Base-by-base conservation (phyloP, 2,113 vertebrate species). In the Malurus elegans region DNA sequence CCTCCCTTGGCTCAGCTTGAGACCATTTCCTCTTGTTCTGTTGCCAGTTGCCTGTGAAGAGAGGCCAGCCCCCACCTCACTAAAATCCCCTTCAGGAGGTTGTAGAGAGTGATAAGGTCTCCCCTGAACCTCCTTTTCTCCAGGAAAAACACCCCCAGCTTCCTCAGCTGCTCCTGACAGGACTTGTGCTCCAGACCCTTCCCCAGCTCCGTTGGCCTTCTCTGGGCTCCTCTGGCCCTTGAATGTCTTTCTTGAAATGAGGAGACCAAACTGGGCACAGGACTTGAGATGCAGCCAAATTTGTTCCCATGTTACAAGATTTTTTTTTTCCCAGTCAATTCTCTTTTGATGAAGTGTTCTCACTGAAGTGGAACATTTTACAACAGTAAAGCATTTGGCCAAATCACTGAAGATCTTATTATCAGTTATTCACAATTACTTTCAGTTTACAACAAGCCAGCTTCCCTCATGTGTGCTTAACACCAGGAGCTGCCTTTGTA, bases 51-150 rank as follows among this genome's bases (percentile, higher is more conserved):
- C 9, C 9, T 32, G 14, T 32, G 45, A 51, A 36, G 32, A 76
- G 45, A 26, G 18, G 9, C 4, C 0, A 0, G 24, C 18, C 14
- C 21, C 38, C 23, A 8, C 9, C 9, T 76, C 45, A 11, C 12
- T 53, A 7, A 45, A 45, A 0, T 15, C 18, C 23, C 38, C 11
- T 60, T 36, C 54, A 45, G 31, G 61, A 16, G 42, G 34, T 14
- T 66, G 31, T 31, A 51, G 62, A 32, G 32, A 61, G 32, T 1
- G 1, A 12, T 36, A 4, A 38, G 26, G 26, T 51, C 45, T 18
- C 36, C 21, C 6, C 21, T 18, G 9, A n/a, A 23, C 32, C 10
- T 86, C 18, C 47, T 78, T 58, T 69, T 28, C 18, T 53, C 23
- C 47, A 61, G 14, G 4, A 12, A 32, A 8, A 61, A 29, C 32